Base-by-base conservation (phyloP, 2,797 vertebrate species). In the Phrynocephalus guinanensis region DNA sequence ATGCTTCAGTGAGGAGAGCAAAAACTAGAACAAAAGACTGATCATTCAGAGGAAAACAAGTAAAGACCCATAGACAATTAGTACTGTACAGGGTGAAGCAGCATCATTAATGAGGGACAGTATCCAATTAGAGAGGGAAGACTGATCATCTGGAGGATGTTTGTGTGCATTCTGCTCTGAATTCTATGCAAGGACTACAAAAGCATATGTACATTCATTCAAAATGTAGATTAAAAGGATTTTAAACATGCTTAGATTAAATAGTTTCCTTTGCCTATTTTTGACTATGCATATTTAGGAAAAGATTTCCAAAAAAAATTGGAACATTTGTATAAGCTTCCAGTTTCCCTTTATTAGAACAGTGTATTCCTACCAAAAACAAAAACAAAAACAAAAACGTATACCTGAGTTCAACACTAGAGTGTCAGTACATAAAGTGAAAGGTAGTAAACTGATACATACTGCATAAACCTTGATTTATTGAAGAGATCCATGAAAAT, bases 11-110 rank as follows among this genome's bases (percentile, higher is more conserved):
- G 87, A 92, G 86, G 93, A 93, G 84, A 93, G 94, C 89, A 89
- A 95, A 92, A 94, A 91, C 86, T 93, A 87, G 91, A 93, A 94
- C 92, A 94, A 94, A 95, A 94, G 94, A 88, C 70, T 86, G 90
- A 93, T 93, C 82, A 89, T 91, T 93, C 83, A 67, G 73, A 92
- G 88, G 85, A 71, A 90, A 88, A 94, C 56, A 85, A 91, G 81
- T 86, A 91, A 93, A 87, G 88, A 92, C 91, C 82, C 83, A 86
- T 86, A 87, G 88, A 92, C 89, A 91, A 96, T 94, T 92, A 93
- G 90, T 93, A 92, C 82, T 91, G 89, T 92, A 88, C 90, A 91
- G 89, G 87, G 87, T 94, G 76, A 86, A 82, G 89, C 86, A 94
- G 92, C 90, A 86, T 93, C 92, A 92, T 94, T 94, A 92, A 91